Evolutionary conservation across 2,888 invertebrate species (phyloP).

Genomic region (Boloria selene): DNA sequence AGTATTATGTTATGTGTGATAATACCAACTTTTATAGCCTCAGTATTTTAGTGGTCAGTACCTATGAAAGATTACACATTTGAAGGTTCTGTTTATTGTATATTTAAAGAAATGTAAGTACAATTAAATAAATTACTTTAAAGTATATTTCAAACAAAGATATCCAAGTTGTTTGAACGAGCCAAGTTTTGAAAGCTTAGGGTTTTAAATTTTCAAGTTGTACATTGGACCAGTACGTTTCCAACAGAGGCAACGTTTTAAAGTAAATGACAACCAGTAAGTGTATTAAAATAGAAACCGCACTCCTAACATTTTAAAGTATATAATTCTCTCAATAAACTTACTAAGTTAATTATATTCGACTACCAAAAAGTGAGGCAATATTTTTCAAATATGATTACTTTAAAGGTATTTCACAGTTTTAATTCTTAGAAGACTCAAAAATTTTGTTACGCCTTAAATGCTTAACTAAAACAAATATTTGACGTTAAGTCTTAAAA

Average conservation of each 20-base stretch:
- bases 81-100: too few species aligned
- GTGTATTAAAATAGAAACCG: constrained; percentile 13
- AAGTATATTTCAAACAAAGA: constrained; percentile 12
- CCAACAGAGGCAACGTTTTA: constrained; percentile 13
- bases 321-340: neutral
- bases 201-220: constrained; percentile 21
- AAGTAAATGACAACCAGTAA: constrained; percentile 21
- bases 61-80: too few species aligned
- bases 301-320: constrained; percentile 10
- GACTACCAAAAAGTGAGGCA: too few species aligned
- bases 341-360: neutral
- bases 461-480: too few species aligned
- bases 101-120: neutral
- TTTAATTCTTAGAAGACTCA: too few species aligned
- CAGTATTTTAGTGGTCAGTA: too few species aligned
- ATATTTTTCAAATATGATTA: too few species aligned
- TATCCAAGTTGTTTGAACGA: constrained; percentile 11
- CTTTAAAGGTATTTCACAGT: too few species aligned
- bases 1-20: too few species aligned
- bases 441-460: too few species aligned
- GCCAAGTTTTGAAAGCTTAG: constrained; percentile 15
- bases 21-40: too few species aligned
- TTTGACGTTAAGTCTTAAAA: too few species aligned
- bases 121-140: constrained; percentile 7
- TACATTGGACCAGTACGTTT: constrained; percentile 11